Evolutionary conservation across 2,888 invertebrate species (phyloP).

Genomic region (Perizoma flavofasciatum): DNA sequence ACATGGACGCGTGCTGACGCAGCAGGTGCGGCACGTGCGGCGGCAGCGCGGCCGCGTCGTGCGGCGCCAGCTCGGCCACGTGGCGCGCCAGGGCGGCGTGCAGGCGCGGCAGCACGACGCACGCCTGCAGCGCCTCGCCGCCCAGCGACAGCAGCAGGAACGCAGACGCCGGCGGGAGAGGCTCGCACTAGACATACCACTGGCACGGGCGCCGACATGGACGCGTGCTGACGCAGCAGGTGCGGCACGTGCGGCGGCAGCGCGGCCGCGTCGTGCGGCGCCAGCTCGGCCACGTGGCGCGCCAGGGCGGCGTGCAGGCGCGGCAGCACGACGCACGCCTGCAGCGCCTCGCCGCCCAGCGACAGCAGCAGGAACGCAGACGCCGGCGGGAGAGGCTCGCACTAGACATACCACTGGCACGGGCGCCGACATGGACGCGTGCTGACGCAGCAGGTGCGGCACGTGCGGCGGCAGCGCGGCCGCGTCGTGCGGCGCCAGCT

Average conservation of each 20-base stretch:
- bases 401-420: background rate
- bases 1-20: background rate
- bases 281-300: constrained; percentile 36
- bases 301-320: constrained; percentile 35
- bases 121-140: constrained; percentile 32
- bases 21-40: no score
- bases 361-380: constrained; percentile 7
- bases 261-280: constrained; percentile 30
- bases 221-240: no score
- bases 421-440: background rate
- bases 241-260: constrained; percentile 27
- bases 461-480: constrained; percentile 32
- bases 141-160: constrained; percentile 28
- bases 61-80: background rate
- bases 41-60: no score
- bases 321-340: constrained; percentile 30
- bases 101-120: constrained; percentile 33
- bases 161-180: no score
- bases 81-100: constrained; percentile 34
- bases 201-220: background rate
- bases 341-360: constrained; percentile 37
- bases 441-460: no score
- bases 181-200: background rate
- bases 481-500: constrained; percentile 30
- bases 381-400: no score